Evolutionary conservation across 2,888 invertebrate species (phyloP).

Genomic region (Dinocampus coccinellae): DNA sequence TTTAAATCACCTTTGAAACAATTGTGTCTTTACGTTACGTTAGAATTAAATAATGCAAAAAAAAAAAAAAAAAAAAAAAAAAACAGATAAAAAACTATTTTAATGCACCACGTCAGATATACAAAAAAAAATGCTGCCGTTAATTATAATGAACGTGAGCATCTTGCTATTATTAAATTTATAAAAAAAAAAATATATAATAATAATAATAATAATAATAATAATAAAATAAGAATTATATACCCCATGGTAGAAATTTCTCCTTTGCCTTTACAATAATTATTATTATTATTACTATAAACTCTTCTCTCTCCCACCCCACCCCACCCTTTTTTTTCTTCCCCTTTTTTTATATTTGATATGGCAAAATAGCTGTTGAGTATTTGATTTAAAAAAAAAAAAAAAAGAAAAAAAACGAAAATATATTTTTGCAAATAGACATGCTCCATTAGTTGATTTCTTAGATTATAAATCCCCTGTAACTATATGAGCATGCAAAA

Average conservation of each 20-base stretch:
- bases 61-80: not conserved
- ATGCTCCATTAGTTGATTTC: slow-evolving; percentile 51
- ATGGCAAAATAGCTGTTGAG: slow-evolving; percentile 51
- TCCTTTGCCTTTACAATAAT: slow-evolving; percentile 37
- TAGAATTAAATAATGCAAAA: not conserved
- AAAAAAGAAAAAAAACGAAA: too few relatives aligned
- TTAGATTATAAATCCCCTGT: slow-evolving; percentile 52
- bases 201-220: slow-evolving; percentile 39
- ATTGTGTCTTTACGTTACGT: not conserved
- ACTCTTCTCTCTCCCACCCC: too few relatives aligned
- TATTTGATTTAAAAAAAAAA: too few relatives aligned
- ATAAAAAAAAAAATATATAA: slow-evolving; percentile 18
- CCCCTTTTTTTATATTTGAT: slow-evolving; percentile 48
- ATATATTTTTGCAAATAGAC: slow-evolving; percentile 50
- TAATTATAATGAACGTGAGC: slow-evolving; percentile 57
- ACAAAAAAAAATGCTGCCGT: slow-evolving; percentile 40
- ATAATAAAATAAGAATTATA: too few relatives aligned
- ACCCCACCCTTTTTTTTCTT: too few relatives aligned
- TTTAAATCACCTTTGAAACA: not conserved
- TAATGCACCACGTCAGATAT: not conserved
- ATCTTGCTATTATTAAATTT: slow-evolving; percentile 63
- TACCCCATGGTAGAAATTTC: slow-evolving; percentile 52
- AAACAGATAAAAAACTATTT: not conserved
- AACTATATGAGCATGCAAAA: slow-evolving; percentile 51
- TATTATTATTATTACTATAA: too few relatives aligned